Conservation (phyloP, 2,888 invertebrate species). For the Esperia sulphurella region DNA sequence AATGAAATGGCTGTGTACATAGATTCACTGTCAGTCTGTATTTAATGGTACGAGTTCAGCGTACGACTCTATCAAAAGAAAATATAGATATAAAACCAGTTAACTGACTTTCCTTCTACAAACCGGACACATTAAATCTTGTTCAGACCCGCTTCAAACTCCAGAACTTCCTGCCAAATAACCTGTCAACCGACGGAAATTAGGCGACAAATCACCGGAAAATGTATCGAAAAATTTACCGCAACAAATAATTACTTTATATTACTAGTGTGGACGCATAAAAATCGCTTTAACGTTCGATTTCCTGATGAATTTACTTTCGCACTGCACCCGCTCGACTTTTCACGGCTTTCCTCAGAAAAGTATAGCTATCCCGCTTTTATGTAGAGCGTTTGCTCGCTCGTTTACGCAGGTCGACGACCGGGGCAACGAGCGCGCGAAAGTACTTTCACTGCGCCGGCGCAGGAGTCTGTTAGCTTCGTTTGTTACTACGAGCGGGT, state of each 20-base stretch:
- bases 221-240: neutral
- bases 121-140: neutral
- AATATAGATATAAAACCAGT: neutral
- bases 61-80: neutral
- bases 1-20: neutral
- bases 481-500: slow-evolving; percentile 47
- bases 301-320: slow-evolving; percentile 68
- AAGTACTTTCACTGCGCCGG: slow-evolving; percentile 77
- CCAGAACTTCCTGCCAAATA: neutral
- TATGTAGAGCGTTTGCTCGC: slow-evolving; percentile 32
- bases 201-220: neutral
- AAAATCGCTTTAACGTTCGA: slow-evolving; percentile 59
- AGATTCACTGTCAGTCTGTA: no score
- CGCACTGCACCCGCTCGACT: slow-evolving; percentile 51
- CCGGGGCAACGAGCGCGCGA: slow-evolving; percentile 75
- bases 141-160: neutral
- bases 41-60: no score
- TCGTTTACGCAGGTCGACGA: slow-evolving; percentile 62
- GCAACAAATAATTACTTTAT: slow-evolving; percentile 26
- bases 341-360: slow-evolving; percentile 67
- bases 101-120: neutral
- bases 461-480: slow-evolving; percentile 59
- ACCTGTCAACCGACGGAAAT: neutral
- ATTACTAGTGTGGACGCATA: slow-evolving; percentile 45
- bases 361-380: slow-evolving; percentile 50